phyloP scores from a whole-genome alignment of 2,113 vertebrate genomes.

The Mormoops blainvillei region DNA sequence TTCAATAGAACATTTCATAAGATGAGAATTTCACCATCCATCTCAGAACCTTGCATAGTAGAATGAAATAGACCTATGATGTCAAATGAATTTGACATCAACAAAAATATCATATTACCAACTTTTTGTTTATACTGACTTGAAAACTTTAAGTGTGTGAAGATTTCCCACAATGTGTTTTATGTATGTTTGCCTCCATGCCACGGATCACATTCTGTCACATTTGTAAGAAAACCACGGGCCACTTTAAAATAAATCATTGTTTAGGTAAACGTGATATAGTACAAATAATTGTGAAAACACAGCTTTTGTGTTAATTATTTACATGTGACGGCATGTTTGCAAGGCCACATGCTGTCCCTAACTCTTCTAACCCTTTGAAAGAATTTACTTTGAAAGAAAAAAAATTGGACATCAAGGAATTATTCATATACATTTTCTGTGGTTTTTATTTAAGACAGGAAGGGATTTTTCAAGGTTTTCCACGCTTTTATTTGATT shows the following conservation, averaged over 20 bases:
- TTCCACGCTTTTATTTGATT: constrained; percentile 63
- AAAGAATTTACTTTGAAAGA: constrained; percentile 50
- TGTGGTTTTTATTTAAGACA: constrained; percentile 59
- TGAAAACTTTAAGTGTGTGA: neutral
- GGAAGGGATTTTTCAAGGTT: constrained; percentile 54
- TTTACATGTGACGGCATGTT: neutral
- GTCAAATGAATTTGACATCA: no score
- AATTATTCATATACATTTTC: constrained; percentile 41
- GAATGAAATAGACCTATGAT: neutral
- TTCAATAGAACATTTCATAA: neutral
- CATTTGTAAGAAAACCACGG: neutral
- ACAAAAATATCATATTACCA: neutral
- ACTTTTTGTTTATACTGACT: neutral
- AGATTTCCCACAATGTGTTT: constrained; percentile 1
- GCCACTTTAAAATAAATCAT: neutral
- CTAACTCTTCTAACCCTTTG: constrained; percentile 21
- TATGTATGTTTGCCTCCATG: neutral
- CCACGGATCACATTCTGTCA: neutral
- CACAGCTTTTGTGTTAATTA: constrained; percentile 19
- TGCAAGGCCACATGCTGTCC: constrained; percentile 9
- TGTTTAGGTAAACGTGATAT: constrained; percentile 8
- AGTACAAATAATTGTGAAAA: constrained; percentile 29
- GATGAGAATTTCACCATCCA: neutral
- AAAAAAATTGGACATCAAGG: constrained; percentile 46
- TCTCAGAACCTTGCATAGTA: neutral